Evolutionary conservation across 2,797 vertebrate genomes (phyloP), one percentile per base, ranked within the genome.

Genomic region (Sebastes umbrosus): DNA sequence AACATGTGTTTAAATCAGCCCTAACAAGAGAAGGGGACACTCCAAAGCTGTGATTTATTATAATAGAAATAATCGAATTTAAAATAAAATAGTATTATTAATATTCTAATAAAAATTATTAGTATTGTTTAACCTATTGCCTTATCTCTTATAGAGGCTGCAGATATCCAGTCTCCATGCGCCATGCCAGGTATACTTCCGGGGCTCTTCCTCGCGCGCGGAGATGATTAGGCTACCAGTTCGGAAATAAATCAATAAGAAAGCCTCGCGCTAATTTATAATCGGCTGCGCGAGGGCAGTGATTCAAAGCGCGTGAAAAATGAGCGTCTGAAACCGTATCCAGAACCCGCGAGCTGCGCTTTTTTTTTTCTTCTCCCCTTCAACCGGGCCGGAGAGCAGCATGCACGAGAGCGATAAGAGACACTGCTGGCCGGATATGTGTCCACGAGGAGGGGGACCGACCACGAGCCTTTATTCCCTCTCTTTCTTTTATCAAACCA

Each of bases 241-340:
- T 91, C 77, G 84, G 84, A 93, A 93, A 93, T 92, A 91, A 94
- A 95, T 96, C 94, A 93, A 89, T 91, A 90, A 85, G 67, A 89
- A 54, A 80, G 77, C 83, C 86, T 82, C 73, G 70, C 34, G 77
- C 84, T 94, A 90, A 94, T 94, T 94, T 89, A 93, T 94, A 93
- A 93, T 85, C 88, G 83, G 91, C 87, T 88, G 69, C 69, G 78
- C 75, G 27, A 62, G 83, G 86, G 75, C 77, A 86, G 69, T 87
- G 88, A 93, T 90, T 94, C 85, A 87, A 83, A 79, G 89, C 89
- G 73, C 77, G 83, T 92, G 90, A 93, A 92, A 94, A 91, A 94
- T 90, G 87, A 93, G 69, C 79, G 36, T 27, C 68, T 77, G 90
- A 85, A 93, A 88, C 84, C 69, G 84, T 84, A 93, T 88, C 88